A percentile compares a stretch with the other conserved stretches of the same genome.
phyloP scores from a whole-genome alignment of 92 coral and sea anemone species.

The Porites evermanni region DNA sequence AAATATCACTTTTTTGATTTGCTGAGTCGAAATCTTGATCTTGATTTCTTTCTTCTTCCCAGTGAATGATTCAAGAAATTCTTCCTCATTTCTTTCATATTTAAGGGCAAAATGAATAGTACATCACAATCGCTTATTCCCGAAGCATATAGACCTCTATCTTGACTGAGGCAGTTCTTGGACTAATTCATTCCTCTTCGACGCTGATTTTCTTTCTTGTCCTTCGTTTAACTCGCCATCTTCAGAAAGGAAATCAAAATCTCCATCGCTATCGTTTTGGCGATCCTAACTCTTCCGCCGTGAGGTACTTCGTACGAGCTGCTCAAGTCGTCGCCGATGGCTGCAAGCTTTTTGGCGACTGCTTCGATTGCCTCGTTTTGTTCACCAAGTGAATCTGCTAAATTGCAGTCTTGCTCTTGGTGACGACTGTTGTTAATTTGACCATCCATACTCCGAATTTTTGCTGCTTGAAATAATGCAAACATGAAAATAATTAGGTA shows the following conservation, averaged over 20 bases:
- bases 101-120: too few species aligned
- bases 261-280: not conserved
- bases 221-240: not conserved
- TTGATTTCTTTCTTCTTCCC: too few species aligned
- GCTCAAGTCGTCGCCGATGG: constrained; percentile 64
- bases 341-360: constrained; percentile 51
- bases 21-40: too few species aligned
- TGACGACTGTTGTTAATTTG: not conserved
- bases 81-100: too few species aligned
- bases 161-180: too few species aligned
- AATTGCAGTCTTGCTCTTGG: not conserved
- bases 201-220: not conserved
- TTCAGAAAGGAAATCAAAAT: not conserved
- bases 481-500: not conserved
- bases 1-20: not conserved
- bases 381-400: not conserved
- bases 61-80: too few species aligned
- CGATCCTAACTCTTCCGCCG: not conserved
- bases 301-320: constrained; percentile 22
- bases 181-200: not conserved
- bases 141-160: too few species aligned
- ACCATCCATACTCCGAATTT: not conserved
- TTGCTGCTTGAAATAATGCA: not conserved
- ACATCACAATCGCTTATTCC: too few species aligned
- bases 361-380: not conserved